These are phyloP conservation scores for Alca torda DNA, from an alignment of 2,797 vertebrate species.

Conservation along the genomic window DNA sequence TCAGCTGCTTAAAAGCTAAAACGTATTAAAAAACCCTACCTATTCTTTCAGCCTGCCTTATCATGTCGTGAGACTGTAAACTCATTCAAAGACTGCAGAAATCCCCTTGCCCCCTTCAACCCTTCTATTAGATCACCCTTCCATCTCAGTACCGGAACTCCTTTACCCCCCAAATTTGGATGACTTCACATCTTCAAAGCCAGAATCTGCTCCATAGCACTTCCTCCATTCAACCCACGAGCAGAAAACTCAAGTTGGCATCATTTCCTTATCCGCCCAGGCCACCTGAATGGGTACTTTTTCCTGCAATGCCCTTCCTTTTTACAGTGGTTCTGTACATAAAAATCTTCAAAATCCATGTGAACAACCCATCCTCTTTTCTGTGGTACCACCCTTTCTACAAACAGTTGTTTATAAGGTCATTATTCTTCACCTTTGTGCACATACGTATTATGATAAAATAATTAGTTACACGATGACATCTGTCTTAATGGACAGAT, in stretches of 20 bases:
- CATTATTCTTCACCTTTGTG: background rate
- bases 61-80: background rate
- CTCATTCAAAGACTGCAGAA: background rate
- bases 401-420: background rate
- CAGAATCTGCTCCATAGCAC: background rate
- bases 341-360: background rate
- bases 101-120: background rate
- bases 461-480: background rate
- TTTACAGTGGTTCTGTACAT: background rate
- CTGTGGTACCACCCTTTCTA: background rate
- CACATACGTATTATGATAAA: fast-evolving
- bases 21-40: fast-evolving
- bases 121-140: background rate
- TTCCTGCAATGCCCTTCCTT: background rate
- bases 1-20: background rate
- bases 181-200: background rate
- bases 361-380: background rate
- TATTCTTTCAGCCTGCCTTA: background rate
- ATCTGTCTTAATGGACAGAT: background rate
- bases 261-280: background rate
- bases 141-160: background rate
- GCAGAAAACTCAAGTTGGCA: background rate
- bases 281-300: background rate
- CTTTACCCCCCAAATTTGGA: background rate
- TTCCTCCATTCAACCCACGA: background rate